Conservation (phyloP, 2,797 vertebrate species). For the Premnoplex brunnescens region DNA sequence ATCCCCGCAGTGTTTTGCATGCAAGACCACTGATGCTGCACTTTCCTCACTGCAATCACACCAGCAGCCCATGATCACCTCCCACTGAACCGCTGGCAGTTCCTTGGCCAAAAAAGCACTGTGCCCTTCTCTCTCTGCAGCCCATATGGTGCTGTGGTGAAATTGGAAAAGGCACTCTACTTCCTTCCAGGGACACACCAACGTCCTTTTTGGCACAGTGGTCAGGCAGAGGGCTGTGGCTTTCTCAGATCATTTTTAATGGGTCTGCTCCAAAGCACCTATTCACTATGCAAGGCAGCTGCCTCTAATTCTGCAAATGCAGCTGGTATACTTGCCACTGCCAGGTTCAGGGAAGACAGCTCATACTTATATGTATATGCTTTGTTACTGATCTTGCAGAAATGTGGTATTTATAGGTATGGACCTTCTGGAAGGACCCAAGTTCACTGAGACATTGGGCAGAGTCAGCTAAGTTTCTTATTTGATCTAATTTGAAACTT, state of each 20-base stretch:
- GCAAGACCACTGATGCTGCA: background rate
- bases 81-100: background rate
- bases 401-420: background rate
- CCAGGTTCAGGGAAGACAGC: background rate
- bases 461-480: background rate
- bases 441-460: background rate
- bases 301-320: background rate
- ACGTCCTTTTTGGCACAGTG: background rate
- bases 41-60: background rate
- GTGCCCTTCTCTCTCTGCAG: background rate
- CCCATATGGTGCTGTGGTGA: background rate
- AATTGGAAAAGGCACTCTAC: background rate
- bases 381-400: background rate
- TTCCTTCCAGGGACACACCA: background rate
- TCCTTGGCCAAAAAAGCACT: background rate
- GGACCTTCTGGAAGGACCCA: background rate
- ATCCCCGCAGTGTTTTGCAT: background rate
- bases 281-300: rapidly evolving
- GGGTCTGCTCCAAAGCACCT: background rate
- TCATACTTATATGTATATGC: background rate
- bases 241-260: background rate
- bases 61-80: background rate
- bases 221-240: background rate
- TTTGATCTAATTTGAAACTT: background rate
- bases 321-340: background rate